Evolutionary conservation across 2,797 vertebrate genomes (phyloP).

Genomic region (Rhincodon typus): DNA sequence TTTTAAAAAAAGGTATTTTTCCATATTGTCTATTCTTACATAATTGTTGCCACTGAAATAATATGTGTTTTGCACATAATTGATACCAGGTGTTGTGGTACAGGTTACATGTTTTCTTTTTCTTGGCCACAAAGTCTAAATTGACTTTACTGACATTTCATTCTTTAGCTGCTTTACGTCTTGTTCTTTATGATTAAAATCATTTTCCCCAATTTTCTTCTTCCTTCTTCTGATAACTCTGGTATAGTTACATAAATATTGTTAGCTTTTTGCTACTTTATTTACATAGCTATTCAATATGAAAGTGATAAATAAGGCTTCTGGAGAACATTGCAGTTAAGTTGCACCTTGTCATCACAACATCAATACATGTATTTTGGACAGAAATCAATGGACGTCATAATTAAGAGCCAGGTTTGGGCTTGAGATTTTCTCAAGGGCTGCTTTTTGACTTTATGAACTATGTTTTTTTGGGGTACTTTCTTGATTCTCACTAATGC

Average conservation of each 20-base stretch:
- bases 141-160: background rate
- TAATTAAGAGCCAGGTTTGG: no score
- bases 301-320: background rate
- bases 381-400: background rate
- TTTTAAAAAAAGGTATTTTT: background rate
- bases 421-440: no score
- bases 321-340: background rate
- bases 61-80: background rate
- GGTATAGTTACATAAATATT: background rate
- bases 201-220: background rate
- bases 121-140: background rate
- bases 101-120: background rate
- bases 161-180: slow-evolving; percentile 5
- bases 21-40: background rate
- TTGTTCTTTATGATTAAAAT: background rate
- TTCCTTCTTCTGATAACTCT: background rate
- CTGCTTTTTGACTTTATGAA: no score
- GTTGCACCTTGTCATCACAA: background rate
- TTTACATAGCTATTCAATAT: background rate
- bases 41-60: background rate
- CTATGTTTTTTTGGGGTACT: no score
- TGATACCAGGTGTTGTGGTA: background rate
- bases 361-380: background rate
- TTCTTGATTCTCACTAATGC: no score
- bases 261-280: background rate